A percentile compares a stretch with the other conserved stretches of the same genome.
These are phyloP conservation scores for Pammene fasciana DNA, from an alignment of 2,888 invertebrate species.

Conservation along the genomic window DNA sequence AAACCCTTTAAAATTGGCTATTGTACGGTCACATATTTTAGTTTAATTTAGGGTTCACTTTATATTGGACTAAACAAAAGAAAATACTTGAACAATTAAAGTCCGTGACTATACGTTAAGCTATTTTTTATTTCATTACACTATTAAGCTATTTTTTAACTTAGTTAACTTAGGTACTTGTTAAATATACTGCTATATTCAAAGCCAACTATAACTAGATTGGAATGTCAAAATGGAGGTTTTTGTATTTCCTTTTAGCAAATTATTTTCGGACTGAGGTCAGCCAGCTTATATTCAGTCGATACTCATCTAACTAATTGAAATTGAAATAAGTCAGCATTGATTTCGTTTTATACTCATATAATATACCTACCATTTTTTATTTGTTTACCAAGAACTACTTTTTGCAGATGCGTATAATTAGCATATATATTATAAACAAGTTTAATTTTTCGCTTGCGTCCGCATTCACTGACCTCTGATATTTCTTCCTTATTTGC, in stretches of 20 bases:
- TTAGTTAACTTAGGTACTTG: too few relatives aligned
- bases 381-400: conserved; percentile 2
- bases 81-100: too few relatives aligned
- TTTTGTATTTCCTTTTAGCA: not conserved
- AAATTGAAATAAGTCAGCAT: conserved; percentile 2
- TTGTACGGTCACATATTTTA: too few relatives aligned
- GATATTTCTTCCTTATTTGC: conserved; percentile 25
- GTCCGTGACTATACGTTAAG: too few relatives aligned
- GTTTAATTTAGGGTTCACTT: too few relatives aligned
- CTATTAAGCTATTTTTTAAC: not conserved
- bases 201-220: not conserved
- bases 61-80: too few relatives aligned
- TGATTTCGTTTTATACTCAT: not conserved
- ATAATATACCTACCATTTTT: not conserved
- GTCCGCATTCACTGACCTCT: conserved; percentile 24
- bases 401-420: conserved; percentile 13
- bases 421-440: conserved; percentile 10
- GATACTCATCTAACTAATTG: not conserved
- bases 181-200: too few relatives aligned
- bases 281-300: not conserved
- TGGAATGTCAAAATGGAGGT: not conserved
- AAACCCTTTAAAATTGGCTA: too few relatives aligned
- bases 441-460: not conserved
- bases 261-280: not conserved
- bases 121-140: too few relatives aligned